Evolutionary conservation across 2,113 vertebrate species (phyloP).

Genomic region (Triplophysa siluroides): DNA sequence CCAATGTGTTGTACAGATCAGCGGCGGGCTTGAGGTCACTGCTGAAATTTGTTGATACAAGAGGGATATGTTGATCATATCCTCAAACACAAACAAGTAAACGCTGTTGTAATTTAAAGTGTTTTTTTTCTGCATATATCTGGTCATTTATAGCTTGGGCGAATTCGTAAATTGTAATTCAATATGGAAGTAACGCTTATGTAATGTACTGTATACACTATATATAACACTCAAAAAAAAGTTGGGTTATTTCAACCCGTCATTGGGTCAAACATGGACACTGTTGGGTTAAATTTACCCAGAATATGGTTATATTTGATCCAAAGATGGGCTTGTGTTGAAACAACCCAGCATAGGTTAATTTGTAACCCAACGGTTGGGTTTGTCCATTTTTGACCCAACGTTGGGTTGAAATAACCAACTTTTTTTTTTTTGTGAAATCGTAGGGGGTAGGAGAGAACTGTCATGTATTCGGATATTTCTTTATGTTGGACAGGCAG

Average conservation of each 20-base stretch:
- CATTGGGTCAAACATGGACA: too few species aligned
- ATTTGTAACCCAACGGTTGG: too few species aligned
- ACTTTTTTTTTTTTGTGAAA: background rate
- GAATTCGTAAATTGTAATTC: conserved; percentile 29
- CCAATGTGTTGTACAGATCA: conserved; percentile 36
- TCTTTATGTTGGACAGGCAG: background rate
- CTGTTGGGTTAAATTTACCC: too few species aligned
- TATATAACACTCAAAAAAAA: background rate
- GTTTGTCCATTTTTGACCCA: too few species aligned
- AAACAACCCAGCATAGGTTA: too few species aligned
- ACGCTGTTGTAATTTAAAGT: conserved; percentile 66
- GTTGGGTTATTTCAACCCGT: too few species aligned
- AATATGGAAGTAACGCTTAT: background rate
- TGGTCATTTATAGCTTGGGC: conserved; percentile 52
- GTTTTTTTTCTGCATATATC: conserved; percentile 53
- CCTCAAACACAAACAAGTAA: conserved; percentile 53
- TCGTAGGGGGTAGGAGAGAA: background rate
- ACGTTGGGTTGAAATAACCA: too few species aligned
- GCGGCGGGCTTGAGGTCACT: conserved; percentile 26
- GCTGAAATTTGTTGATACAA: conserved; percentile 37
- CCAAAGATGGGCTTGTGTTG: too few species aligned
- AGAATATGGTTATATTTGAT: too few species aligned
- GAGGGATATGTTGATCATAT: conserved; percentile 73
- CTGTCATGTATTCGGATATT: conserved; percentile 25
- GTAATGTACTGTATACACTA: conserved; percentile 28